phyloP scores from a whole-genome alignment of 2,888 invertebrate genomes.

The Cryptocephalus moraei region DNA sequence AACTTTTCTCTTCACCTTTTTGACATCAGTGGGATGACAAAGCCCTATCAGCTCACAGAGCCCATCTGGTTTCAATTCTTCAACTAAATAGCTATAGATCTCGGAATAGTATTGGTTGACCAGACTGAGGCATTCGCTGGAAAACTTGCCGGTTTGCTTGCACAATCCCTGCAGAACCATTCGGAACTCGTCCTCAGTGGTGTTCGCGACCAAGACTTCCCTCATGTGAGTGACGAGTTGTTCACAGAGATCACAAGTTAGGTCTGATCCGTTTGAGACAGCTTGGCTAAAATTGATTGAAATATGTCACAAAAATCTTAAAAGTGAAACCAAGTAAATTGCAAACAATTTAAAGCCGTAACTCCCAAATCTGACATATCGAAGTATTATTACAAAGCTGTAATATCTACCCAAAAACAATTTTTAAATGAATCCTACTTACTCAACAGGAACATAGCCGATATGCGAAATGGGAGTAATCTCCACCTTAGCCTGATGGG shows the following conservation, averaged over 20 bases:
- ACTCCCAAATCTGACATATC: too few relatives aligned
- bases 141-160: conserved; percentile 66
- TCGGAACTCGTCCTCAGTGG: conserved; percentile 74
- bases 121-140: conserved; percentile 61
- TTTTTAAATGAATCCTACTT: conserved; percentile 15
- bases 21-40: conserved; percentile 38
- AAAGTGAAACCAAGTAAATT: too few relatives aligned
- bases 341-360: too few relatives aligned
- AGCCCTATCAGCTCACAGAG: conserved; percentile 63
- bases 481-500: conserved; percentile 47
- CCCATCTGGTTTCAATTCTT: conserved; percentile 57
- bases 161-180: conserved; percentile 67
- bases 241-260: conserved; percentile 79
- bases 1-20: too few relatives aligned
- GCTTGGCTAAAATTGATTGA: not conserved
- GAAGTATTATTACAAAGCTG: not conserved
- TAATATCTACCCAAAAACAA: not conserved
- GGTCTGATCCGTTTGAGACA: conserved; percentile 33
- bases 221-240: conserved; percentile 70
- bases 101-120: conserved; percentile 69
- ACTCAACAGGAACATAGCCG: conserved; percentile 44
- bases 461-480: conserved; percentile 47
- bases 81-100: conserved; percentile 60
- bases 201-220: conserved; percentile 72
- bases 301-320: too few relatives aligned